These are phyloP conservation scores for Melospiza georgiana DNA, from an alignment of 2,113 vertebrate species.

Conservation along the genomic window DNA sequence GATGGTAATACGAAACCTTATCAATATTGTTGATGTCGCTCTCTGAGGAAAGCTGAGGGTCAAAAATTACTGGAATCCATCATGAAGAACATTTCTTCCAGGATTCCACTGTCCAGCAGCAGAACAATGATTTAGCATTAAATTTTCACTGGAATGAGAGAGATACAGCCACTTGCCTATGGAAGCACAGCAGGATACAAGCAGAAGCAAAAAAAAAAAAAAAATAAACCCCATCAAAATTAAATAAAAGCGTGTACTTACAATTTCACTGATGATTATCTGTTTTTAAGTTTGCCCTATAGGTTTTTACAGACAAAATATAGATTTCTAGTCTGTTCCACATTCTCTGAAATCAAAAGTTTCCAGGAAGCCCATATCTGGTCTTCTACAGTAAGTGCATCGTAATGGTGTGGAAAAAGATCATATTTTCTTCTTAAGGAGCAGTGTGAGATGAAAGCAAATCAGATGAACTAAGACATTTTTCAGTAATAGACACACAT, in stretches of 20 bases:
- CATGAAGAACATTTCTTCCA: slow-evolving; percentile 60
- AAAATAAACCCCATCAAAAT: slow-evolving; percentile 1
- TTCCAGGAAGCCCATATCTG: neutral
- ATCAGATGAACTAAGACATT: neutral
- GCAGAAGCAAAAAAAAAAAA: slow-evolving; percentile 17
- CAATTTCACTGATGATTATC: slow-evolving; percentile 5
- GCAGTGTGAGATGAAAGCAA: neutral
- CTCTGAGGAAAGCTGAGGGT: slow-evolving; percentile 68
- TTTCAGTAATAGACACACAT: neutral
- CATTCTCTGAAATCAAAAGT: neutral
- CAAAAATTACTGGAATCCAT: slow-evolving; percentile 74
- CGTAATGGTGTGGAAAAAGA: fast-evolving
- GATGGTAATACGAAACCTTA: slow-evolving; percentile 74
- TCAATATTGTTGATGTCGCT: slow-evolving; percentile 68
- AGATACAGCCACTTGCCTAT: neutral
- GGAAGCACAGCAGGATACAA: neutral
- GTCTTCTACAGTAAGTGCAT: neutral
- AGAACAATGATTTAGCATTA: slow-evolving; percentile 62
- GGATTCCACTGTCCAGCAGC: neutral
- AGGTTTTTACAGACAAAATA: neutral
- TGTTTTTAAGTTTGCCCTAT: neutral
- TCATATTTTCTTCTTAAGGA: neutral
- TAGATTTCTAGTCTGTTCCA: neutral
- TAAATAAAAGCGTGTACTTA: slow-evolving; percentile 21
- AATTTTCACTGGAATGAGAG: slow-evolving; percentile 47